Conservation (phyloP, 2,888 invertebrate species). For the Spialia ferax region DNA sequence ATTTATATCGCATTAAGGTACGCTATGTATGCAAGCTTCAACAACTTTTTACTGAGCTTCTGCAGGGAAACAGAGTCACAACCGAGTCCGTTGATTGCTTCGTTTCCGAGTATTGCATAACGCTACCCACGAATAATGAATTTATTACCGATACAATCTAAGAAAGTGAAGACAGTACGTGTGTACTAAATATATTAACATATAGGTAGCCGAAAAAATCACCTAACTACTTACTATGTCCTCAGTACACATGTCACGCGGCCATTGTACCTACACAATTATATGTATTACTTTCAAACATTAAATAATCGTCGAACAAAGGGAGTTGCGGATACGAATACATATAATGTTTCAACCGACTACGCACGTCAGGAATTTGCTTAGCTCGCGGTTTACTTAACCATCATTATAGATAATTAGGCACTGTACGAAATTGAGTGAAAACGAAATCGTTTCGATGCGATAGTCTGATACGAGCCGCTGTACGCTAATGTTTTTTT, state of each 20-base stretch:
- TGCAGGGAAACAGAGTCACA: constrained; percentile 37
- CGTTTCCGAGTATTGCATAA: constrained; percentile 40
- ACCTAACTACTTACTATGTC: constrained; percentile 43
- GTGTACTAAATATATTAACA: constrained; percentile 51
- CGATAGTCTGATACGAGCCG: constrained; percentile 35
- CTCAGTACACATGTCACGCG: constrained; percentile 68
- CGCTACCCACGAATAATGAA: constrained; percentile 42
- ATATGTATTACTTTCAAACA: constrained; percentile 53
- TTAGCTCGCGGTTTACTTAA: constrained; percentile 42
- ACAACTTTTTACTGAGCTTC: constrained; percentile 54
- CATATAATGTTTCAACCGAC: constrained; percentile 60
- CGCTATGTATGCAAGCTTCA: constrained; percentile 57
- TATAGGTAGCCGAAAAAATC: constrained; percentile 43
- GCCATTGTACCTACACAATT: constrained; percentile 52
- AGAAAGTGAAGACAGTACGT: constrained; percentile 60
- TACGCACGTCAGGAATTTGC: constrained; percentile 58
- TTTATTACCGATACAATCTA: constrained; percentile 64
- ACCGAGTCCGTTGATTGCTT: constrained; percentile 31
- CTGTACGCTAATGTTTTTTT: constrained; percentile 48
- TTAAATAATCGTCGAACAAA: constrained; percentile 62
- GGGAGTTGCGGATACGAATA: constrained; percentile 78
- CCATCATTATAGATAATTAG: constrained; percentile 41
- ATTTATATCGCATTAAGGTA: constrained; percentile 64
- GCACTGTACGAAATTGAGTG: constrained; percentile 39
- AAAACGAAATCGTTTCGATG: constrained; percentile 41